Evolutionary conservation across 2,113 vertebrate genomes (phyloP).

Genomic region (Bagarius yarrelli): DNA sequence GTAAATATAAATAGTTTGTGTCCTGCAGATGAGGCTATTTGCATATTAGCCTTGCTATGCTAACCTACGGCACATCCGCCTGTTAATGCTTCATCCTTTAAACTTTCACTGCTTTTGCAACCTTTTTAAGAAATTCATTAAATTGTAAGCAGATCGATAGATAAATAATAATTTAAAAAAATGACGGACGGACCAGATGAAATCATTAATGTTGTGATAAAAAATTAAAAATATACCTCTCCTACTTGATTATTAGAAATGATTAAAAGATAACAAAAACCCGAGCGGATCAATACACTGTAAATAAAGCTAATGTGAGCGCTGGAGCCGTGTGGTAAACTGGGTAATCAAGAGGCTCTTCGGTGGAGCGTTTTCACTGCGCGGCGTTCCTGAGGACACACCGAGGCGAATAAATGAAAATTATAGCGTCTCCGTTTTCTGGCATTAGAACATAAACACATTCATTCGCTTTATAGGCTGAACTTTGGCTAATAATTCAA

Average conservation of each 20-base stretch:
- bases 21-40: constrained; percentile 99
- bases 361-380: constrained; percentile 21
- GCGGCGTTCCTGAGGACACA: constrained; percentile 15
- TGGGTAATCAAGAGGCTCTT: constrained; percentile 45
- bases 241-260: constrained; percentile 56
- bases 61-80: constrained; percentile 99
- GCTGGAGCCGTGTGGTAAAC: constrained; percentile 52
- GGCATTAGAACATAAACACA: constrained; percentile 22
- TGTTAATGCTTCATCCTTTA: constrained; percentile 77
- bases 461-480: constrained; percentile 37
- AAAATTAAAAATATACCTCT: constrained; percentile 43
- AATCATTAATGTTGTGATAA: constrained; percentile 45
- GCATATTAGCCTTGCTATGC: constrained; percentile 96
- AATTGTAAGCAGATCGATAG: constrained; percentile 71
- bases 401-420: constrained; percentile 37
- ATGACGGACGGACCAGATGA: constrained; percentile 36
- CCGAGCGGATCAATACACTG: constrained; percentile 54
- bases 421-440: constrained; percentile 18
- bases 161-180: constrained; percentile 52
- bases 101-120: constrained; percentile 65
- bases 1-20: constrained; percentile 97
- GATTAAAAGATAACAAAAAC: constrained; percentile 24
- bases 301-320: constrained; percentile 51
- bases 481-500: constrained; percentile 35
- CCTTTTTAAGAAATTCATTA: constrained; percentile 66